phyloP scores from a whole-genome alignment of 2,113 vertebrate genomes.

The Anthoscopus minutus region DNA sequence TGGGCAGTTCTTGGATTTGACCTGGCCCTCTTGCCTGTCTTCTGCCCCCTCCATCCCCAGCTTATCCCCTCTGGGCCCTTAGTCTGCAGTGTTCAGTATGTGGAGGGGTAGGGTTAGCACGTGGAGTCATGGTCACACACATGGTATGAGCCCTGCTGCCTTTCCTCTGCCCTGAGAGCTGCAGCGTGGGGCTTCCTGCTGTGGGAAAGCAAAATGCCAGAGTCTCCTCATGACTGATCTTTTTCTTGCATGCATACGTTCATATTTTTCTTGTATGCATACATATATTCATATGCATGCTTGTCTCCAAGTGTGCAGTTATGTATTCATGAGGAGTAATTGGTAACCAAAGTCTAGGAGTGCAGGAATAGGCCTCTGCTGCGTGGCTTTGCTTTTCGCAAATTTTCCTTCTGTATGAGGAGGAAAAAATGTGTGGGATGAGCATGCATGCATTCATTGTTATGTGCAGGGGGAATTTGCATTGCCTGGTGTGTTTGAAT shows the following conservation, averaged over 20 bases:
- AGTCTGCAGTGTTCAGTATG: accelerated
- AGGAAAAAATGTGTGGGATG: background rate
- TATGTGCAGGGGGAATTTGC: background rate
- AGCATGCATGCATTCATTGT: background rate
- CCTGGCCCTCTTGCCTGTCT: background rate
- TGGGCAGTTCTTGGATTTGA: background rate
- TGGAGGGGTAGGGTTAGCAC: too few species aligned
- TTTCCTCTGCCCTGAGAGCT: background rate
- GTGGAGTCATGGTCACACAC: background rate
- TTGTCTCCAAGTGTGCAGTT: background rate
- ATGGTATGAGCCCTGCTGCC: background rate
- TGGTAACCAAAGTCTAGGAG: background rate
- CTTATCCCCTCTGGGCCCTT: background rate
- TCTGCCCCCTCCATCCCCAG: background rate
- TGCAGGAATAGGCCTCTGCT: background rate
- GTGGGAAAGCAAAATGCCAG: background rate
- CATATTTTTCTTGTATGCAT: too few species aligned
- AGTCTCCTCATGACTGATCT: background rate
- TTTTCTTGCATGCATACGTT: background rate
- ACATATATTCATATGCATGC: background rate
- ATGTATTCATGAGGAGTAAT: background rate
- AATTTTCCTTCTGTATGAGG: background rate
- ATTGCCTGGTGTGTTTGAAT: background rate
- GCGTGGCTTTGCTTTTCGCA: background rate
- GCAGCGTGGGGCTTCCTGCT: background rate